Conservation (phyloP, 2,888 invertebrate genomes). For the Agrotis puta region DNA sequence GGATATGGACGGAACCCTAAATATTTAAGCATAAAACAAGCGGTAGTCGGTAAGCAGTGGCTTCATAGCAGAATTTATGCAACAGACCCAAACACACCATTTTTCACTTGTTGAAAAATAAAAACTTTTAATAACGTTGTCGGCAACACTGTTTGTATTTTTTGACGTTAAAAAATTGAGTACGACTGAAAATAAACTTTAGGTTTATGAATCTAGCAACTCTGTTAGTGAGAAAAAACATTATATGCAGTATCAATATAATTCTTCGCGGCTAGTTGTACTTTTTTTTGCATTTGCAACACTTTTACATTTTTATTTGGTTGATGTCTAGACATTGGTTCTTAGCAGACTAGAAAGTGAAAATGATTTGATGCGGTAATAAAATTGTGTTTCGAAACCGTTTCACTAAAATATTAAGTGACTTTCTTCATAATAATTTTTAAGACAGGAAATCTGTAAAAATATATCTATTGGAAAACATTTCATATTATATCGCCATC, state of each 20-base stretch:
- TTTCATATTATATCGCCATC: too few relatives aligned
- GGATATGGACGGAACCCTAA: neutral
- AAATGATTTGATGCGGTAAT: neutral
- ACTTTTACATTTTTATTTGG: constrained; percentile 7
- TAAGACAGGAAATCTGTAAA: neutral
- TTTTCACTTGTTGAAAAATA: constrained; percentile 58
- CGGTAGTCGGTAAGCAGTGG: constrained; percentile 1
- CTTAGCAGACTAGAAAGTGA: constrained; percentile 5
- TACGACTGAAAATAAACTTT: constrained; percentile 32
- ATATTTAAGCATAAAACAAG: constrained; percentile 11
- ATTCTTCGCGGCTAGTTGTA: neutral
- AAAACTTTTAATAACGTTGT: constrained; percentile 60
- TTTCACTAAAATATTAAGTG: neutral
- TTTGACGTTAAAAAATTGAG: constrained; percentile 22
- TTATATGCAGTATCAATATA: constrained; percentile 9
- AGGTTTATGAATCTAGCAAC: constrained; percentile 7
- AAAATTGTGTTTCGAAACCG: neutral
- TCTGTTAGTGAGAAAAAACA: constrained; percentile 6
- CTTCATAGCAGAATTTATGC: constrained; percentile 50
- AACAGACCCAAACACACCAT: constrained; percentile 45
- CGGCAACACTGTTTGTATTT: constrained; percentile 35
- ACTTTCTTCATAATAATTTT: neutral
- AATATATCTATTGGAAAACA: too few relatives aligned
- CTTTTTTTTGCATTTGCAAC: constrained; percentile 29
- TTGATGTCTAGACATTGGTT: constrained; percentile 1